Evolutionary conservation across 2,797 vertebrate species (phyloP).

Genomic region (Rhinella marina): DNA sequence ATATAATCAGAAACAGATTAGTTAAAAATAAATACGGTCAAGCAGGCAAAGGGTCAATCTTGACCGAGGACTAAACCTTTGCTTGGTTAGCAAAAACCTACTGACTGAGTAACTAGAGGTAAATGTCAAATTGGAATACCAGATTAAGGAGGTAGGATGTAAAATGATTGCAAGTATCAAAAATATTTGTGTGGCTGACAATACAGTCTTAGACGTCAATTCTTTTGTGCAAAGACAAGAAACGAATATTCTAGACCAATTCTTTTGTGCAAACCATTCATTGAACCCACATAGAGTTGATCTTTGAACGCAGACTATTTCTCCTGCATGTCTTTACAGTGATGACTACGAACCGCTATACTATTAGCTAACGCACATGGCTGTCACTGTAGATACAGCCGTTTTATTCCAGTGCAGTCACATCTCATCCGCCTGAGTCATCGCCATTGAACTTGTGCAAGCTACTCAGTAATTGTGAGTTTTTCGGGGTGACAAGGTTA

Average conservation of each 20-base stretch:
- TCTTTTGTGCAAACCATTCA: not conserved
- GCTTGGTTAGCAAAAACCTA: too few species aligned
- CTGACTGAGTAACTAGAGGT: too few species aligned
- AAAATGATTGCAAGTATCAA: too few species aligned
- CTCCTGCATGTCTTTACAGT: not conserved
- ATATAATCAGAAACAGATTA: not conserved
- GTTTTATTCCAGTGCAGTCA: conserved; percentile 1
- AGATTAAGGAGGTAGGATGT: too few species aligned
- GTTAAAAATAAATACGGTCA: too few species aligned
- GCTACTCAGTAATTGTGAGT: not conserved
- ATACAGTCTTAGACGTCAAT: too few species aligned
- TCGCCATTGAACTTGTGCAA: conserved; percentile 25
- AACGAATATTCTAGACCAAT: not conserved
- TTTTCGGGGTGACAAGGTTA: conserved; percentile 37
- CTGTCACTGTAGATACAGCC: not conserved
- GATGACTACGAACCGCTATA: not conserved
- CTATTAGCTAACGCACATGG: not conserved
- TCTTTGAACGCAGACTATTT: not conserved
- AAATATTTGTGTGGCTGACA: too few species aligned
- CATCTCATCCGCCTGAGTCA: conserved; percentile 28
- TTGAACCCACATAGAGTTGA: not conserved
- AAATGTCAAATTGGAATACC: too few species aligned
- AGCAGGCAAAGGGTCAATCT: not conserved
- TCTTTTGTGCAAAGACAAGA: too few species aligned
- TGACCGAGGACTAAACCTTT: not conserved